Conservation (phyloP, 1,140 invertebrate genomes). For the Drosophila kurseongensis region DNA sequence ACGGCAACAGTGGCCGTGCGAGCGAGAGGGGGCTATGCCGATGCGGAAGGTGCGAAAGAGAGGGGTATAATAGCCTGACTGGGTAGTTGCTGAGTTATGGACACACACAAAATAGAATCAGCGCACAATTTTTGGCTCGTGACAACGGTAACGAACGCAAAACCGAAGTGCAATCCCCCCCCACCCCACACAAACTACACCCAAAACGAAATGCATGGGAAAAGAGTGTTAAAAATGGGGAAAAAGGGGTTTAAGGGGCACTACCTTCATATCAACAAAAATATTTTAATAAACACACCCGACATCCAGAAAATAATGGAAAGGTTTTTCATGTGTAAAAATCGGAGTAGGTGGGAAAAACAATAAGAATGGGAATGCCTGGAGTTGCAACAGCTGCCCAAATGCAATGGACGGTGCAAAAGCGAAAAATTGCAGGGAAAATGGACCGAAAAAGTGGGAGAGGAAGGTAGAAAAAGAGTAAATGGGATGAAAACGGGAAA, state of each 20-base stretch:
- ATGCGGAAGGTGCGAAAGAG: background rate
- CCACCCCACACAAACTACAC: background rate
- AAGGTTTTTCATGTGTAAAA: background rate
- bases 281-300: slow-evolving; percentile 2
- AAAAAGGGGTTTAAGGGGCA: background rate
- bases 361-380: background rate
- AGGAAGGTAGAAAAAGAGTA: background rate
- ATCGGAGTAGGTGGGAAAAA: background rate
- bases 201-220: background rate
- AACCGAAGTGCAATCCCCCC: slow-evolving; percentile 17
- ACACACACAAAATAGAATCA: slow-evolving; percentile 53
- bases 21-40: slow-evolving; percentile 1
- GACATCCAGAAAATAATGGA: slow-evolving; percentile 3
- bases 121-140: slow-evolving; percentile 46
- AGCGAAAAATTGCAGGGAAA: background rate
- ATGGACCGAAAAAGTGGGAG: background rate
- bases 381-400: slow-evolving; percentile 14
- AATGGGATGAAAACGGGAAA: background rate
- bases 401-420: slow-evolving; percentile 4
- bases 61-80: slow-evolving; percentile 4
- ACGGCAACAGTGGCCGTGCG: slow-evolving; percentile 18
- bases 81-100: slow-evolving; percentile 34
- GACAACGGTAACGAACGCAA: slow-evolving; percentile 30
- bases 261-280: background rate
- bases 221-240: background rate